Evolutionary conservation across 1,140 invertebrate genomes (phyloP).

Genomic region (Hyles vespertilio): DNA sequence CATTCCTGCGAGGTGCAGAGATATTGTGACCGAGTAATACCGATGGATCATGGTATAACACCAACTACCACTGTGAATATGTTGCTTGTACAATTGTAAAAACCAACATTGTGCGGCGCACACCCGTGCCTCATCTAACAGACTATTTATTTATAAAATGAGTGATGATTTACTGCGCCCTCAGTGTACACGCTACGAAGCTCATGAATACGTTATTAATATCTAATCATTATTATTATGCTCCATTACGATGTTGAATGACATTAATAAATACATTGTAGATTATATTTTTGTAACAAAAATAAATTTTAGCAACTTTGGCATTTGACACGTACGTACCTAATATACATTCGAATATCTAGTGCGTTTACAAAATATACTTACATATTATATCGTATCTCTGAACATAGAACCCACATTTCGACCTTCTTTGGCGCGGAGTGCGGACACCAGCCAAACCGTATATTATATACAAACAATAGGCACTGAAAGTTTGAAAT

Average conservation of each 20-base stretch:
- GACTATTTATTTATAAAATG: no score
- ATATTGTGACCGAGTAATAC: no score
- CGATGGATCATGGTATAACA: conserved; percentile 3
- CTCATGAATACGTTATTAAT: conserved; percentile 40
- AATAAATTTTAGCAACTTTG: conserved; percentile 53
- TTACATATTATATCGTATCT: conserved; percentile 58
- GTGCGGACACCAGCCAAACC: not conserved
- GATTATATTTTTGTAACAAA: conserved; percentile 38
- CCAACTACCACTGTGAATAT: not conserved
- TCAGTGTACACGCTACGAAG: conserved; percentile 30
- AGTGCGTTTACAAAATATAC: conserved; percentile 48
- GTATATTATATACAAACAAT: conserved; percentile 53
- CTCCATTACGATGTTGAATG: conserved; percentile 20
- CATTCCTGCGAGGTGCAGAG: no score
- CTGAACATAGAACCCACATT: conserved; percentile 41
- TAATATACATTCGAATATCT: conserved; percentile 44
- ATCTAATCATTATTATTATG: conserved; percentile 20
- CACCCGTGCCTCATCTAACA: no score
- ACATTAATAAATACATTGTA: conserved; percentile 11
- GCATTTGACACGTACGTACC: conserved; percentile 37
- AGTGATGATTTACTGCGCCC: no score
- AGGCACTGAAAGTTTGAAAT: conserved; percentile 55
- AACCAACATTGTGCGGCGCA: no score
- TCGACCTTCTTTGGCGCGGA: conserved; percentile 1
- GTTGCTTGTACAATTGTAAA: no score